A percentile compares a stretch with the other conserved stretches of the same genome.
These are phyloP conservation scores for Pristionchus exspectatus DNA, from an alignment of 2,888 invertebrate genomes.

Conservation along the genomic window DNA sequence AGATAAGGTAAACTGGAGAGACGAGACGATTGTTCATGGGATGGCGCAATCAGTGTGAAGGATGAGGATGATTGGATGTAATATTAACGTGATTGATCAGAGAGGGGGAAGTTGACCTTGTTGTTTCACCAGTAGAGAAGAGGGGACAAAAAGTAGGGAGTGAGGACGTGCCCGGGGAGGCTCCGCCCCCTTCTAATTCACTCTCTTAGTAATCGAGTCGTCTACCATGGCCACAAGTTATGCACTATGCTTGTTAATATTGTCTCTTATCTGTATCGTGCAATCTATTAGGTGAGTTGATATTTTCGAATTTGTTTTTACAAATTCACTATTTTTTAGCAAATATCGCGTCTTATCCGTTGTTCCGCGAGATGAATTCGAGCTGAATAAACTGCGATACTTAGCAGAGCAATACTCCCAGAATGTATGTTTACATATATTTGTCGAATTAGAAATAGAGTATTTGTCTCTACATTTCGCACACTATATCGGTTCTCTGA, in stretches of 20 bases:
- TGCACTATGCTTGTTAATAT: neutral
- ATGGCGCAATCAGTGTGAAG: neutral
- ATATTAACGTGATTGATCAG: neutral
- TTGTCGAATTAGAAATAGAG: neutral
- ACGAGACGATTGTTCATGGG: neutral
- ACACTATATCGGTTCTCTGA: too few relatives aligned
- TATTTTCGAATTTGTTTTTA: neutral
- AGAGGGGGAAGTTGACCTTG: slow-evolving; percentile 17
- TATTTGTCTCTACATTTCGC: neutral
- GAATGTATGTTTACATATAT: neutral
- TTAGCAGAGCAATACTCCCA: slow-evolving; percentile 20
- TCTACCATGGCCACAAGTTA: neutral
- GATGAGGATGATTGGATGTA: neutral
- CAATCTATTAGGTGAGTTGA: slow-evolving; percentile 1
- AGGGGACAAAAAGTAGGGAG: slow-evolving; percentile 4
- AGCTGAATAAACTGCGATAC: neutral
- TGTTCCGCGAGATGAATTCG: slow-evolving; percentile 37
- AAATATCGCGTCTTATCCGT: slow-evolving; percentile 43
- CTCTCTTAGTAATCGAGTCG: neutral
- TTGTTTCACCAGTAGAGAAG: slow-evolving; percentile 30
- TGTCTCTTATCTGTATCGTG: neutral
- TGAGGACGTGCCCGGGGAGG: neutral
- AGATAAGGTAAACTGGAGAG: too few relatives aligned
- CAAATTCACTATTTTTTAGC: neutral
- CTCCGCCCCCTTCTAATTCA: slow-evolving; percentile 8